Evolutionary conservation across 2,888 invertebrate genomes (phyloP).

Genomic region (Ryuthela nishihirai): DNA sequence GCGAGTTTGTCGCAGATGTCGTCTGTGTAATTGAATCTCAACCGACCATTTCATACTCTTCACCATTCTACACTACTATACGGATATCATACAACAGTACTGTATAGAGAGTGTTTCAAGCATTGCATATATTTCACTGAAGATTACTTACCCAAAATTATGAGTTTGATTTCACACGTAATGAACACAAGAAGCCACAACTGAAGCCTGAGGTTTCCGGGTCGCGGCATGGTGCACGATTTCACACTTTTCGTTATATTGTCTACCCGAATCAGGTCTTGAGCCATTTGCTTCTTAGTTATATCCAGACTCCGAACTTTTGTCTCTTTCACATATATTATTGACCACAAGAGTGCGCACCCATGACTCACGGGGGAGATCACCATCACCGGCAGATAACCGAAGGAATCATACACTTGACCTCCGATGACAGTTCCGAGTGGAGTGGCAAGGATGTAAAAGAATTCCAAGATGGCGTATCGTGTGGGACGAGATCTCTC

Average conservation of each 20-base stretch:
- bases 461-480: slow-evolving; percentile 29
- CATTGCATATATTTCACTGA: not conserved
- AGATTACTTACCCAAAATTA: slow-evolving; percentile 22
- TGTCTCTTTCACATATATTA: slow-evolving; percentile 20
- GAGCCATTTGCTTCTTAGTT: slow-evolving; percentile 11
- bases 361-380: slow-evolving; percentile 1
- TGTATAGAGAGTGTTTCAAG: too few species aligned
- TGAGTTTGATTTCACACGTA: slow-evolving; percentile 17
- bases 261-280: slow-evolving; percentile 15
- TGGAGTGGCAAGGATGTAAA: slow-evolving; percentile 29
- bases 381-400: slow-evolving; percentile 16
- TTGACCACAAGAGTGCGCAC: slow-evolving; percentile 8
- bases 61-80: too few species aligned
- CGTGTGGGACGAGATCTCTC: slow-evolving; percentile 23
- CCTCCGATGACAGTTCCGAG: slow-evolving; percentile 21
- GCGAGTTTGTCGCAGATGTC: slow-evolving; percentile 9
- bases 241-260: slow-evolving; percentile 25
- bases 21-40: not conserved
- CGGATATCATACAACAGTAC: too few species aligned
- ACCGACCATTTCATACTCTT: too few species aligned
- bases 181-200: slow-evolving; percentile 25
- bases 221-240: slow-evolving; percentile 17
- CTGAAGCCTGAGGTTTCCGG: slow-evolving; percentile 28
- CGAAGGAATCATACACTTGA: slow-evolving; percentile 2
- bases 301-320: slow-evolving; percentile 10